Conservation (phyloP, 2,797 vertebrate species). For the Argya squamiceps region DNA sequence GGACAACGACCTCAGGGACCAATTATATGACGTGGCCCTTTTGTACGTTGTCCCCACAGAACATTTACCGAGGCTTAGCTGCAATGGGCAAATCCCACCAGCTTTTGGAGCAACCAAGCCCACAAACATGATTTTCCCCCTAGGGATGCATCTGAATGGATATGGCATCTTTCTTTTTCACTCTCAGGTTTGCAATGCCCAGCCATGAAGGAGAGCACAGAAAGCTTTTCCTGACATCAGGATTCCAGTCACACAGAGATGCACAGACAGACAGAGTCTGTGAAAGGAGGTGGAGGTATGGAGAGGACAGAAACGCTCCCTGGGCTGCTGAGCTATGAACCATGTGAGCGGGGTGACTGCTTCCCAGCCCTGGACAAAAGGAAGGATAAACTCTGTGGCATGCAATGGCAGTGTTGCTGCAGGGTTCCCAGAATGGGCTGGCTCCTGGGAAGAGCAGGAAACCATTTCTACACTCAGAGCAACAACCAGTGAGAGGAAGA, state of each 20-base stretch:
- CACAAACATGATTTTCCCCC: background rate
- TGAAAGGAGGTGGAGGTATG: background rate
- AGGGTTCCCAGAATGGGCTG: background rate
- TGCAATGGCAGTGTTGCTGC: background rate
- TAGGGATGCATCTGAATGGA: background rate
- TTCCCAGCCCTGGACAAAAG: background rate
- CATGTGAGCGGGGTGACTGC: background rate
- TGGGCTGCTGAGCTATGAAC: background rate
- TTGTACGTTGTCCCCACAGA: rapidly evolving
- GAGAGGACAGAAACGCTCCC: background rate
- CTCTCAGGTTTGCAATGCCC: background rate
- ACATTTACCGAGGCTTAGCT: background rate
- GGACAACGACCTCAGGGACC: background rate
- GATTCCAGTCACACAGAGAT: background rate
- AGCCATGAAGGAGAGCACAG: background rate
- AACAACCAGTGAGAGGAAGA: background rate
- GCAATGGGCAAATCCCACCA: background rate
- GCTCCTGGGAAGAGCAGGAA: background rate
- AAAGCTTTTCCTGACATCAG: background rate
- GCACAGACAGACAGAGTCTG: rapidly evolving
- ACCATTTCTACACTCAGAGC: background rate
- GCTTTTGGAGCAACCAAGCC: background rate
- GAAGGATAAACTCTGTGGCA: rapidly evolving
- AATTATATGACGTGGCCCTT: rapidly evolving
- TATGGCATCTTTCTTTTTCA: background rate